Conservation (phyloP, 2,797 vertebrate species). For the Amblyopsis hoosieri region DNA sequence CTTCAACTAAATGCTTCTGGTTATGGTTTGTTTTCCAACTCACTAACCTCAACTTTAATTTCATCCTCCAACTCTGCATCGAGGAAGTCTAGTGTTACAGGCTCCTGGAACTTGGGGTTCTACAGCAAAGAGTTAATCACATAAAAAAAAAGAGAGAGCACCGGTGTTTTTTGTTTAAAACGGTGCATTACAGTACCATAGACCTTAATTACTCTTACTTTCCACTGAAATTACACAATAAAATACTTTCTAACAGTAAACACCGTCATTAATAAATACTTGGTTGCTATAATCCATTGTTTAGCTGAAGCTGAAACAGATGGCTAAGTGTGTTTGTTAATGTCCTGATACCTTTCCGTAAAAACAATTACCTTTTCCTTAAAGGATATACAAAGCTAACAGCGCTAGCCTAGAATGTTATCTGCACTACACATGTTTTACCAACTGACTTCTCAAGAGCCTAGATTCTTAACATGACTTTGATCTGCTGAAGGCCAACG, state of each 20-base stretch:
- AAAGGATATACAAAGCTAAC: no score
- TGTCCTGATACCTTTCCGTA: no score
- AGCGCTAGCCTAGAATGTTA: background rate
- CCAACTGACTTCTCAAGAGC: background rate
- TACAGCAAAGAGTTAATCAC: slow-evolving; percentile 51
- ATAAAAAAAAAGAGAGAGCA: background rate
- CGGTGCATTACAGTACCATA: no score
- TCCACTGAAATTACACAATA: background rate
- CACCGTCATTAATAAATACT: no score
- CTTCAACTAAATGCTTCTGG: background rate
- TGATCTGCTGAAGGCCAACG: background rate
- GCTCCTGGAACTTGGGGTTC: slow-evolving; percentile 94
- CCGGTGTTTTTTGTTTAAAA: background rate
- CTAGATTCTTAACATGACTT: background rate
- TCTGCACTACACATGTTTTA: slow-evolving; percentile 2
- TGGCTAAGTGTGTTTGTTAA: no score
- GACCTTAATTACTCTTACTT: no score
- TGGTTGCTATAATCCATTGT: no score
- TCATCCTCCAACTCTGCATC: slow-evolving; percentile 94
- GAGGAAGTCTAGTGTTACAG: slow-evolving; percentile 95
- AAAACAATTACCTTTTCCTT: no score
- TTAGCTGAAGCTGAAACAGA: no score
- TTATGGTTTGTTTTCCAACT: background rate
- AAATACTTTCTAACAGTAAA: background rate
- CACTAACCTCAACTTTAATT: slow-evolving; percentile 86